Evolutionary conservation across 2,888 invertebrate species (phyloP), one percentile per base, ranked within the genome.

Genomic region (Pegoplata infirma): DNA sequence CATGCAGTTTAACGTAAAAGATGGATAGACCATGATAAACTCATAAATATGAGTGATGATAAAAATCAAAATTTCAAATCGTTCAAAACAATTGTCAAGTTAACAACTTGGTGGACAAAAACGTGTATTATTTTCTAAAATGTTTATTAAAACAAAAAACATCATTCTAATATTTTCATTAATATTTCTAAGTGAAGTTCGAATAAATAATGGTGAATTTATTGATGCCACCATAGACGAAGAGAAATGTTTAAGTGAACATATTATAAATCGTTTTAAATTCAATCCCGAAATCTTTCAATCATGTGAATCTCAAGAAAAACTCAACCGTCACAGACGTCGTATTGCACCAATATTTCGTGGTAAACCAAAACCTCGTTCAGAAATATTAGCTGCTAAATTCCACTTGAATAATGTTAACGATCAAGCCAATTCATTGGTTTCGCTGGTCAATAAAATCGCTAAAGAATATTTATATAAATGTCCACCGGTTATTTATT

Each of bases 401-500:
- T 91, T 93, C 83, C 84, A 91, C n/a, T 86, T 91, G 28, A 86
- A 90, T 56, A 19, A 71, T 0, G 72, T 79, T 8, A 82, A 78
- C 56, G 91, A 92, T 79, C 92, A 93, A 87, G 90, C 90, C 0
- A 86, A 90, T n/a, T 93, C 93, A 0, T 88, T 94, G 8, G 91
- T 93, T 1, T 89, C 89, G 55, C 89, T 94, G 12, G 84, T 94
- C 5, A 91, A 91, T 76, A 92, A 91, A 83, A 90, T 94, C 40
- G 91, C 93, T 0, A 56, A 89, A 0, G 90, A 91, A 7, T 92
- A 94, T 87, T 86, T 94, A 23, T 89, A 87, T n/a, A 92, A 92
- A 71, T 94, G 94, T 83, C 92, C 92, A 0, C 92, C 94, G 1
- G 90, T 93, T 2, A 91, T 94, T 76, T 90, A 94, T n/a, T 94